phyloP scores from a whole-genome alignment of 2,113 vertebrate species.

The Strigops habroptila region DNA sequence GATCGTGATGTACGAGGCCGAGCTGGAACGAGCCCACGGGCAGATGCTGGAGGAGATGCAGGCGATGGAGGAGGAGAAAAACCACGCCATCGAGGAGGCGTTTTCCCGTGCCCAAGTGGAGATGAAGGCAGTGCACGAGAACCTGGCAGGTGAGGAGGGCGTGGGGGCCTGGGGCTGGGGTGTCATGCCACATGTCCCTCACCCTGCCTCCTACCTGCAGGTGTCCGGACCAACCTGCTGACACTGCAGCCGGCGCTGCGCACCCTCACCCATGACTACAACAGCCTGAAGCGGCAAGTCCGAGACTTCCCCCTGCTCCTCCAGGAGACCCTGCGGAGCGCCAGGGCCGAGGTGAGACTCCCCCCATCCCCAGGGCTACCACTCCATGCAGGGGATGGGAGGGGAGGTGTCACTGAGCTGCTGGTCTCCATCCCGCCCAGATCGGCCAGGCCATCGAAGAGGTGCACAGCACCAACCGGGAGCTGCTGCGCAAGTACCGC shows the following conservation, averaged over 20 bases:
- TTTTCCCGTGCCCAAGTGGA: conserved; percentile 90
- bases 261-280: conserved; percentile 92
- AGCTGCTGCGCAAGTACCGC: conserved; percentile 92
- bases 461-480: conserved; percentile 86
- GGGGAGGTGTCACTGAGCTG: accelerated
- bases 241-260: conserved; percentile 90
- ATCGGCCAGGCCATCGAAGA: conserved; percentile 90
- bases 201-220: conserved; percentile 47
- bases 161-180: accelerated
- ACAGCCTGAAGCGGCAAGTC: conserved; percentile 91
- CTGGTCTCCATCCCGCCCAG: conserved; percentile 35
- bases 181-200: not conserved
- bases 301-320: conserved; percentile 91
- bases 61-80: conserved; percentile 94
- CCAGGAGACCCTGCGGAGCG: conserved; percentile 83
- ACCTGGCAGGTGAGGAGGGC: conserved; percentile 85
- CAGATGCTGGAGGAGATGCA: conserved; percentile 93
- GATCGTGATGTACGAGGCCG: conserved; percentile 87
- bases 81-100: conserved; percentile 89
- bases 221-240: conserved; percentile 90
- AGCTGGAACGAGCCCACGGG: conserved; percentile 86
- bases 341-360: conserved; percentile 83
- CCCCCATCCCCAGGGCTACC: not conserved
- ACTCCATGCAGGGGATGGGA: accelerated
- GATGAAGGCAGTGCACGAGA: conserved; percentile 96